A percentile compares a stretch with the other conserved stretches of the same genome.
Evolutionary conservation across 2,888 invertebrate genomes (phyloP).

Genomic region (Baronia brevicornis): DNA sequence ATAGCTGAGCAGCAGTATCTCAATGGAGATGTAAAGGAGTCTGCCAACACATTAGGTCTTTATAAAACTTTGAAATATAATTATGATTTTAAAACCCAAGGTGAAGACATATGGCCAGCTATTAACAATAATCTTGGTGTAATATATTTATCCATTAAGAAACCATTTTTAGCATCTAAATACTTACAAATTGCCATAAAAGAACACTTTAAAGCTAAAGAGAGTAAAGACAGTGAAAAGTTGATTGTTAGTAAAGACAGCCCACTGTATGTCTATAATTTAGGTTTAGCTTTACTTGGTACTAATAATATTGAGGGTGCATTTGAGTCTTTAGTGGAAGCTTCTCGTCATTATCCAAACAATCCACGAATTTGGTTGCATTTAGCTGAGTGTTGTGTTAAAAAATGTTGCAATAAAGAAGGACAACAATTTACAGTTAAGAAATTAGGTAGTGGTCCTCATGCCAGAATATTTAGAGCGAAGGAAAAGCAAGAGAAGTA

Average conservation of each 20-base stretch:
- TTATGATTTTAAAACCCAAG: slow-evolving; percentile 57
- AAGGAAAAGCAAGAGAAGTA: slow-evolving; percentile 60
- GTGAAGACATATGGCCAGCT: slow-evolving; percentile 70
- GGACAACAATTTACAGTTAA: slow-evolving; percentile 57
- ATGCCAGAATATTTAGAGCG: slow-evolving; percentile 52
- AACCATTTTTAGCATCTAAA: slow-evolving; percentile 86
- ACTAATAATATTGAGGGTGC: slow-evolving; percentile 88
- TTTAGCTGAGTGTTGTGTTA: slow-evolving; percentile 94
- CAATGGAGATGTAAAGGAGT: slow-evolving; percentile 58
- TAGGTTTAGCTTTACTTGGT: slow-evolving; percentile 88
- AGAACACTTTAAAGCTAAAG: slow-evolving; percentile 77
- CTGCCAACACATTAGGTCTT: slow-evolving; percentile 51
- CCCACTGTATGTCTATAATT: slow-evolving; percentile 85
- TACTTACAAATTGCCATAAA: slow-evolving; percentile 87
- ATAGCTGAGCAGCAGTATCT: slow-evolving; percentile 62
- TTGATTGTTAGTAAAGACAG: slow-evolving; percentile 60
- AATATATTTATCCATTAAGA: slow-evolving; percentile 86
- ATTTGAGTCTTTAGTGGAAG: slow-evolving; percentile 92
- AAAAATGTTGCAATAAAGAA: slow-evolving; percentile 77
- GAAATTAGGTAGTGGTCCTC: slow-evolving; percentile 63
- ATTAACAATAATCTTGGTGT: slow-evolving; percentile 89
- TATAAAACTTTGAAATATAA: slow-evolving; percentile 52
- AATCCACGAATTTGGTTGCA: slow-evolving; percentile 95
- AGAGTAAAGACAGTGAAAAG: slow-evolving; percentile 55
- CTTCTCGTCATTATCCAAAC: slow-evolving; percentile 88